phyloP scores from a whole-genome alignment of 1,140 invertebrate genomes.

The Pogonomyrmex californicus region DNA sequence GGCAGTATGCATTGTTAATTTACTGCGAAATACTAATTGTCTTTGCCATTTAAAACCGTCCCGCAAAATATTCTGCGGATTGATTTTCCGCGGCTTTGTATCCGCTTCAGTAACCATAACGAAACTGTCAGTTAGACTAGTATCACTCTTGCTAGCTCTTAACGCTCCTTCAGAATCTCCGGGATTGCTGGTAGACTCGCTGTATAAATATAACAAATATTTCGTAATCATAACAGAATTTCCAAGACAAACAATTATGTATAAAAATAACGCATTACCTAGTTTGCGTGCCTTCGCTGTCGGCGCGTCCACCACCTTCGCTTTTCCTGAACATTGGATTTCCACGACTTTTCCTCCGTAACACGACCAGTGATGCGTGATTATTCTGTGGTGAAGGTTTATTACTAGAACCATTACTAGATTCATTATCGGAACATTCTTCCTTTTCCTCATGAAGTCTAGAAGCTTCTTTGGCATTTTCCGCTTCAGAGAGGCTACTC shows the following conservation, averaged over 20 bases:
- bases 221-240: neutral
- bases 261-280: slow-evolving; percentile 72
- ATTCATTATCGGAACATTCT: slow-evolving; percentile 87
- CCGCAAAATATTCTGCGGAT: slow-evolving; percentile 89
- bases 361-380: slow-evolving; percentile 87
- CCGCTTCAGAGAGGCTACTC: slow-evolving; percentile 93
- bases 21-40: slow-evolving; percentile 97
- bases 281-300: slow-evolving; percentile 85
- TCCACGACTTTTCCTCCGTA: slow-evolving; percentile 89
- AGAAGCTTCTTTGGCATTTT: slow-evolving; percentile 90
- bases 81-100: slow-evolving; percentile 86
- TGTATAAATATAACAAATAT: slow-evolving; percentile 47
- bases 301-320: slow-evolving; percentile 87
- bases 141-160: slow-evolving; percentile 95
- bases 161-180: slow-evolving; percentile 86
- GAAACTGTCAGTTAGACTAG: slow-evolving; percentile 96
- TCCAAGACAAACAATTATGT: neutral
- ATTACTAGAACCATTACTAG: slow-evolving; percentile 83
- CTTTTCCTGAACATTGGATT: slow-evolving; percentile 91
- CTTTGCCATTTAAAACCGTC: slow-evolving; percentile 96
- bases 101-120: slow-evolving; percentile 91
- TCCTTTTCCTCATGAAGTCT: slow-evolving; percentile 91
- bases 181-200: slow-evolving; percentile 76
- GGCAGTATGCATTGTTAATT: slow-evolving; percentile 99
- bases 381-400: slow-evolving; percentile 82